phyloP scores from a whole-genome alignment of 1,140 invertebrate species.

The Schlechtendalia chinensis region DNA sequence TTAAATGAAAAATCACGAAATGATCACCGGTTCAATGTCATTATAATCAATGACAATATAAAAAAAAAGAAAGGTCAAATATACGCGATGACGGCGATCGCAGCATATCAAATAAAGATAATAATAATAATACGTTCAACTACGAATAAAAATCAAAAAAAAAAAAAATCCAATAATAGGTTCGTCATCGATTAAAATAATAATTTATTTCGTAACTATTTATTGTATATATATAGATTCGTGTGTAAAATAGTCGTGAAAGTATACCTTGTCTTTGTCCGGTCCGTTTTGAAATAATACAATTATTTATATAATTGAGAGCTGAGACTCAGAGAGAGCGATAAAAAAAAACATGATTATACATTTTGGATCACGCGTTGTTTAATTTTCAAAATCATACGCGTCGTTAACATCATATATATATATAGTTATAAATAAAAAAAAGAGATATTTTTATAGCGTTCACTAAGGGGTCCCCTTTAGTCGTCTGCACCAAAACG shows the following conservation, averaged over 20 bases:
- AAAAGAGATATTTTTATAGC: too few species aligned
- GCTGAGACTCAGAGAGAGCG: background rate
- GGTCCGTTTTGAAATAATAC: background rate
- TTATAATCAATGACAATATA: slow-evolving; percentile 14
- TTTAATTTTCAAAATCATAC: too few species aligned
- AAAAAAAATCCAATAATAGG: background rate
- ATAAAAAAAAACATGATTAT: slow-evolving; percentile 1
- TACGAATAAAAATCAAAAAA: too few species aligned
- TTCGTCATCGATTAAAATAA: background rate
- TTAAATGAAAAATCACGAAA: slow-evolving; percentile 30
- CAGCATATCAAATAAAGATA: background rate
- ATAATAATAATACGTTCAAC: background rate
- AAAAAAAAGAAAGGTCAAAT: slow-evolving; percentile 46
- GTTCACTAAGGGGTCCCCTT: too few species aligned
- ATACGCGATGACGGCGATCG: background rate
- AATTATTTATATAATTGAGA: background rate
- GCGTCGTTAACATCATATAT: too few species aligned
- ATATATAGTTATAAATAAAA: too few species aligned
- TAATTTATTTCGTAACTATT: too few species aligned
- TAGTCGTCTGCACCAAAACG: too few species aligned
- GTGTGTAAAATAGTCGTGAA: too few species aligned
- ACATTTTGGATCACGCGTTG: too few species aligned
- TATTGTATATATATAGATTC: too few species aligned
- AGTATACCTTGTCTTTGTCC: background rate
- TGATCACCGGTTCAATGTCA: slow-evolving; percentile 29